phyloP scores from a whole-genome alignment of 92 coral and sea anemone genomes.

The Heliopora coerulea region DNA sequence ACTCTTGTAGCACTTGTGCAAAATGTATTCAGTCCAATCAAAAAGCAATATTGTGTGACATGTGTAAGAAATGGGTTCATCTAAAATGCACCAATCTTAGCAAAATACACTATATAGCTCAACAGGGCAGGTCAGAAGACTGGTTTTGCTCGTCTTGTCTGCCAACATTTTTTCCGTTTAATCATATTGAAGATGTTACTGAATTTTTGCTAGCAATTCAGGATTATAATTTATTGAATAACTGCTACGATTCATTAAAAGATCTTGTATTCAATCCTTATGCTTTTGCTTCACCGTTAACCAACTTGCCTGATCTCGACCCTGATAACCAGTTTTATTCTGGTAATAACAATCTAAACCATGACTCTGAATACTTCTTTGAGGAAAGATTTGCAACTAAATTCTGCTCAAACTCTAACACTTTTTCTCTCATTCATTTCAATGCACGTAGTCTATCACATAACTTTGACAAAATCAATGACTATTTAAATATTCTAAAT shows the following conservation, averaged over 20 bases:
- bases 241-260: slow-evolving; percentile 4
- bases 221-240: background rate
- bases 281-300: no score
- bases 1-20: background rate
- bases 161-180: background rate
- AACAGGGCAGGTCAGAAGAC: background rate
- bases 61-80: slow-evolving; percentile 17
- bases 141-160: slow-evolving; percentile 3
- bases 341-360: no score
- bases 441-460: no score
- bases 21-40: background rate
- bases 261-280: slow-evolving; percentile 23
- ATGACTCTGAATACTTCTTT: no score
- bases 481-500: no score
- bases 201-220: slow-evolving; percentile 7
- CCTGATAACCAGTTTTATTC: no score
- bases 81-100: slow-evolving; percentile 1
- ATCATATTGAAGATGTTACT: background rate
- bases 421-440: no score
- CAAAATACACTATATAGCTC: background rate
- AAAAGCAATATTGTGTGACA: slow-evolving; percentile 17
- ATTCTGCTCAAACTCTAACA: no score
- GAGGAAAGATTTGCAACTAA: no score
- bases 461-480: no score
- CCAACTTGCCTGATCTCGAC: no score